Conservation (phyloP, 2,888 invertebrate genomes). For the Eristalis arbustorum region DNA sequence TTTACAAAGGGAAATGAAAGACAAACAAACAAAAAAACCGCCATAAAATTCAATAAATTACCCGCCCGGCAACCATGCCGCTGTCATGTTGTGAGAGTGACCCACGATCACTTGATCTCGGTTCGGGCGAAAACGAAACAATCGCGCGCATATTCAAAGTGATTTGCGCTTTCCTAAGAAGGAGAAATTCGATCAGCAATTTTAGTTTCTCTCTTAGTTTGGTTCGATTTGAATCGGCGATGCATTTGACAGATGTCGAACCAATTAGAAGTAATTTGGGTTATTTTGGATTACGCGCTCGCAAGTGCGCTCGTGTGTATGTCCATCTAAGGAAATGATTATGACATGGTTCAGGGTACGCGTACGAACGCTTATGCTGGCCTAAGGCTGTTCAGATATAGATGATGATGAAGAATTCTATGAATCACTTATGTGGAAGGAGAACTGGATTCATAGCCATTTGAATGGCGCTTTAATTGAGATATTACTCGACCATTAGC, state of each 20-base stretch:
- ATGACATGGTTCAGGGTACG: constrained; percentile 25
- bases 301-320: not conserved
- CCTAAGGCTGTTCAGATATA: constrained; percentile 30
- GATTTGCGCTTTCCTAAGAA: constrained; percentile 39
- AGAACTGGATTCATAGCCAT: constrained; percentile 52
- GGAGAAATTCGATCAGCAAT: constrained; percentile 36
- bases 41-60: constrained; percentile 53
- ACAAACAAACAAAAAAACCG: too few relatives aligned
- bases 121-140: not conserved
- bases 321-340: constrained; percentile 53
- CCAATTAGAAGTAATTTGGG: constrained; percentile 46
- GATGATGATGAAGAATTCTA: constrained; percentile 32
- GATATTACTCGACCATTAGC: constrained; percentile 38
- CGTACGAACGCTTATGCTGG: not conserved
- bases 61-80: constrained; percentile 29
- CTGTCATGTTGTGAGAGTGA: constrained; percentile 50
- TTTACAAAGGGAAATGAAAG: not conserved
- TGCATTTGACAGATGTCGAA: constrained; percentile 27
- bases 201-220: constrained; percentile 32
- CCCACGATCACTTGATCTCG: constrained; percentile 30
- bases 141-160: constrained; percentile 30
- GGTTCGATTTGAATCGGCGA: constrained; percentile 41
- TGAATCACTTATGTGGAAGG: constrained; percentile 15
- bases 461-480: constrained; percentile 45
- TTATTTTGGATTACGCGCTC: constrained; percentile 52